phyloP scores from a whole-genome alignment of 1,140 invertebrate species.

The Bombus balteatus region DNA sequence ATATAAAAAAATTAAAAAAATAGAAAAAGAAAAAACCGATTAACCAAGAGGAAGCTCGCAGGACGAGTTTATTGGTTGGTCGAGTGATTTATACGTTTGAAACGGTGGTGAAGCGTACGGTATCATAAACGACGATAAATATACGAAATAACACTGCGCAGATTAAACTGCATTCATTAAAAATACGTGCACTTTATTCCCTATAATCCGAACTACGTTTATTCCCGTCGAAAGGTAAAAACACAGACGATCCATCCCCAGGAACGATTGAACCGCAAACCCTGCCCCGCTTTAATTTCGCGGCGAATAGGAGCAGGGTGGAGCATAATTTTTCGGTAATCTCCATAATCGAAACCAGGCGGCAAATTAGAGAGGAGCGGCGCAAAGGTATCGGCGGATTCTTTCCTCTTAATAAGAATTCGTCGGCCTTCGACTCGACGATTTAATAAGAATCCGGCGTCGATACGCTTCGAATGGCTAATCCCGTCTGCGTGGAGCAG shows the following conservation, averaged over 20 bases:
- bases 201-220: background rate
- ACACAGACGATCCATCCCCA: background rate
- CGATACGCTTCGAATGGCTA: background rate
- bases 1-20: background rate
- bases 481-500: background rate
- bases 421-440: background rate
- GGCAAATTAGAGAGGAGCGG: constrained; percentile 18
- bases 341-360: constrained; percentile 35
- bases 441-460: constrained; percentile 14
- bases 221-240: background rate
- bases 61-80: background rate
- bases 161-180: background rate
- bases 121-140: too few species aligned
- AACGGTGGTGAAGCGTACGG: too few species aligned
- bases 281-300: constrained; percentile 18
- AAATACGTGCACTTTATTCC: background rate
- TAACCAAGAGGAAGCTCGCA: background rate
- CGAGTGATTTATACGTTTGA: background rate
- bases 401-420: constrained; percentile 29
- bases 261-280: background rate
- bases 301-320: too few species aligned
- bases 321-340: constrained; percentile 29
- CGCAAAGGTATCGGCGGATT: background rate
- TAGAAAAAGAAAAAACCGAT: background rate
- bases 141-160: background rate